Evolutionary conservation across 1,140 invertebrate species (phyloP).

Genomic region (Eurosta solidaginis): DNA sequence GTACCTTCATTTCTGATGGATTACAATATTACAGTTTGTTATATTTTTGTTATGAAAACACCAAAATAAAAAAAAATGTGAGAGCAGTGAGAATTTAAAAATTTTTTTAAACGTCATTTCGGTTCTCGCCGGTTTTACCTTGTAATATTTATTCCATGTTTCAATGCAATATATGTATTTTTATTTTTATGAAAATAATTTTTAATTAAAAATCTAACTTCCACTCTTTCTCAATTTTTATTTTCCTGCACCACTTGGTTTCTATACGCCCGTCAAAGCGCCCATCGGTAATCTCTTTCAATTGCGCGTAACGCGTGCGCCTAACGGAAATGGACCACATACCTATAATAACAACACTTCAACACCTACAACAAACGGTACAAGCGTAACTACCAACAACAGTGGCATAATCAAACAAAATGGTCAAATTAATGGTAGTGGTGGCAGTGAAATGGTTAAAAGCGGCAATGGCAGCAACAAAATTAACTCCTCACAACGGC

Average conservation of each 20-base stretch:
- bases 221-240: background rate
- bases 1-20: too few species aligned
- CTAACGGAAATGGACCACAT: background rate
- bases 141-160: too few species aligned
- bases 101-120: too few species aligned
- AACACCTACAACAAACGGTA: conserved; percentile 31
- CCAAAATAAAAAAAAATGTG: too few species aligned
- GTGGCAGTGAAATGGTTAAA: conserved; percentile 33
- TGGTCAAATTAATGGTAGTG: conserved; percentile 40
- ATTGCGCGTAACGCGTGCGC: conserved; percentile 65
- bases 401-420: conserved; percentile 36
- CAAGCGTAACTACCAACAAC: conserved; percentile 29
- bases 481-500: background rate
- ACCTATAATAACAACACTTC: conserved; percentile 39
- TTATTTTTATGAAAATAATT: too few species aligned
- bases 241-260: conserved; percentile 60
- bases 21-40: too few species aligned
- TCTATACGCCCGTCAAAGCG: conserved; percentile 68
- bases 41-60: too few species aligned
- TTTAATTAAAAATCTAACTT: conserved; percentile 12
- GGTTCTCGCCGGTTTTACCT: too few species aligned
- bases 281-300: conserved; percentile 66
- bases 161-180: too few species aligned
- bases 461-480: conserved; percentile 39
- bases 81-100: too few species aligned